Evolutionary conservation across 2,797 vertebrate species (phyloP).

Genomic region (Anguilla anguilla): DNA sequence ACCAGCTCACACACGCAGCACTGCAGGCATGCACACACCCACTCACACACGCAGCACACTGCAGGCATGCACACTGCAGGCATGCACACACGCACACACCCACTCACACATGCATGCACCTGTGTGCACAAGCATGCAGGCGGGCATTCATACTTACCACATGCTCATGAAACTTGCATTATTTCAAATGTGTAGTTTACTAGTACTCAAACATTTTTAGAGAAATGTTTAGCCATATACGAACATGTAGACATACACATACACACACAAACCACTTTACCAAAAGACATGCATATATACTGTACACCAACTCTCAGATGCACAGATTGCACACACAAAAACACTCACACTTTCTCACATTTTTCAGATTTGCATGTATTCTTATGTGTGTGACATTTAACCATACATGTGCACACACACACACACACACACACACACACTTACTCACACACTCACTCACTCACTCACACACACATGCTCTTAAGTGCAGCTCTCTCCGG

Average conservation of each 20-base stretch:
- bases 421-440: neutral
- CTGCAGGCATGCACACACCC: too few species aligned
- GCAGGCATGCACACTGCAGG: too few species aligned
- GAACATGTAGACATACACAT: neutral
- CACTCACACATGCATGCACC: neutral
- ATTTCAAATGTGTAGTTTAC: neutral
- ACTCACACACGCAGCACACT: too few species aligned
- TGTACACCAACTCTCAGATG: neutral
- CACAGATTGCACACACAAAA: neutral
- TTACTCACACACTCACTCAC: neutral
- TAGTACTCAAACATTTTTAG: neutral
- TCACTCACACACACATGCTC: neutral
- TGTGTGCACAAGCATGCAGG: constrained; percentile 39
- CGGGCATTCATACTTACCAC: constrained; percentile 34
- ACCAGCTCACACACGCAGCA: too few species aligned
- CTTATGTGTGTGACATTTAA: neutral
- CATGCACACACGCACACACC: too few species aligned
- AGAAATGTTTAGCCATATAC: constrained; percentile 26
- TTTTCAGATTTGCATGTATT: neutral
- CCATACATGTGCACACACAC: neutral
- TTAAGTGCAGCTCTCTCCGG: neutral
- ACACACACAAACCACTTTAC: neutral
- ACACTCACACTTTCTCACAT: neutral
- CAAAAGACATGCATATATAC: neutral
- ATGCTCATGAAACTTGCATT: neutral